These are phyloP conservation scores for Gymnoscopelus microlampas DNA, from an alignment of 2,797 vertebrate genomes.

Conservation along the genomic window DNA sequence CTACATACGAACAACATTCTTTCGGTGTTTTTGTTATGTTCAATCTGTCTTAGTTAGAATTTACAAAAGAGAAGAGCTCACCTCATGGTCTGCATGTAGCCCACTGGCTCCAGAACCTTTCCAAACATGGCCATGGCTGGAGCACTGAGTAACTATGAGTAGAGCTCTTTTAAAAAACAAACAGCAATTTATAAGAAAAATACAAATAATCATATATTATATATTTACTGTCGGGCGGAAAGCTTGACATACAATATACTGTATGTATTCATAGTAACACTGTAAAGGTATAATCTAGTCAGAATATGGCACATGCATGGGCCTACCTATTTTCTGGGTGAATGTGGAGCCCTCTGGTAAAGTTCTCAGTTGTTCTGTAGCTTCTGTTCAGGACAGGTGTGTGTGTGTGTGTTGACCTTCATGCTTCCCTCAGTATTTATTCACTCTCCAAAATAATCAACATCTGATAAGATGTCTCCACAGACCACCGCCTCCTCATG, in stretches of 20 bases:
- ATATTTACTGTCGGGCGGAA: background rate
- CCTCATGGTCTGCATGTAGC: conserved; percentile 79
- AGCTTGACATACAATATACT: background rate
- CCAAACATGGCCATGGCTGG: conserved; percentile 77
- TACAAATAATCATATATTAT: background rate
- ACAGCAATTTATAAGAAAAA: background rate
- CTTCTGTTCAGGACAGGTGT: background rate
- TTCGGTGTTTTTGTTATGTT: too few species aligned
- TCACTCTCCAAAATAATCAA: conserved; percentile 32
- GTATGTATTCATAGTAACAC: background rate
- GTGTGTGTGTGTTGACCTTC: conserved; percentile 60
- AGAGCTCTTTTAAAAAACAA: too few species aligned
- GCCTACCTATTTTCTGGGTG: conserved; percentile 3
- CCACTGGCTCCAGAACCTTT: conserved; percentile 79
- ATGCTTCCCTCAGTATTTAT: conserved; percentile 61
- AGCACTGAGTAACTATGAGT: background rate
- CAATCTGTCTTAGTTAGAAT: too few species aligned
- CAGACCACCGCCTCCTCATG: conserved; percentile 9
- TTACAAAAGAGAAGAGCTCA: conserved; percentile 21
- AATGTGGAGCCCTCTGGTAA: background rate
- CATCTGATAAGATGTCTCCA: conserved; percentile 58
- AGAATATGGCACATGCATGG: too few species aligned
- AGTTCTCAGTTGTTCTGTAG: background rate
- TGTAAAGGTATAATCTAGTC: too few species aligned
- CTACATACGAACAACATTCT: too few species aligned